These are phyloP conservation scores for Megalops cyprinoides DNA, from an alignment of 2,797 vertebrate genomes.

Conservation along the genomic window DNA sequence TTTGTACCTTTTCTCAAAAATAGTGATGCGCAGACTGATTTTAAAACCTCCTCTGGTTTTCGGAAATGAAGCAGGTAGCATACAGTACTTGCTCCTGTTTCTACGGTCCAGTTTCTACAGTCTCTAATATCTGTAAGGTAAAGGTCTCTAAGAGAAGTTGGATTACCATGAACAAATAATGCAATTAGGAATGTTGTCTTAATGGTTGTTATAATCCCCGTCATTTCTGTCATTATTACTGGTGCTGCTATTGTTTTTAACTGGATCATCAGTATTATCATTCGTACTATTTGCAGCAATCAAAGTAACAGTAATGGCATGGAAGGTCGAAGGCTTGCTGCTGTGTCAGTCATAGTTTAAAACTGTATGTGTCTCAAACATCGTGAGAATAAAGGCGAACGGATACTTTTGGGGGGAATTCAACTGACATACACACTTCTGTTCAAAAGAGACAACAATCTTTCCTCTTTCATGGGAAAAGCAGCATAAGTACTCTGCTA, in stretches of 20 bases:
- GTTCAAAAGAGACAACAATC: no score
- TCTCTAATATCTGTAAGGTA: background rate
- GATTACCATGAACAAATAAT: background rate
- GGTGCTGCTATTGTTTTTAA: background rate
- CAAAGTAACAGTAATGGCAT: background rate
- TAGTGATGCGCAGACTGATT: background rate
- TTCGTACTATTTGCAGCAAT: background rate
- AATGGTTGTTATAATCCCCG: background rate
- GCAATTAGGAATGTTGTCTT: background rate
- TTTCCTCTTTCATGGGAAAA: background rate
- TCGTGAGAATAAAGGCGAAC: background rate
- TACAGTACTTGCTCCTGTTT: background rate
- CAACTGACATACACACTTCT: background rate
- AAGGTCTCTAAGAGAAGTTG: background rate
- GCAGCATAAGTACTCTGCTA: background rate
- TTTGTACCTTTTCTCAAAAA: no score
- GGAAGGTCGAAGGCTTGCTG: background rate
- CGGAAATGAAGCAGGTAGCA: background rate
- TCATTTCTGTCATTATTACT: slow-evolving; percentile 1
- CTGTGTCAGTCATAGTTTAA: background rate
- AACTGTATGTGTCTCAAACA: background rate
- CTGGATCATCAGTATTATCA: slow-evolving; percentile 26
- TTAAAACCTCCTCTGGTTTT: background rate
- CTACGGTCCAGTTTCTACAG: background rate
- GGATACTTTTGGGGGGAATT: background rate